These are phyloP conservation scores for Tachycineta bicolor DNA, from an alignment of 2,113 vertebrate genomes.

Conservation along the genomic window DNA sequence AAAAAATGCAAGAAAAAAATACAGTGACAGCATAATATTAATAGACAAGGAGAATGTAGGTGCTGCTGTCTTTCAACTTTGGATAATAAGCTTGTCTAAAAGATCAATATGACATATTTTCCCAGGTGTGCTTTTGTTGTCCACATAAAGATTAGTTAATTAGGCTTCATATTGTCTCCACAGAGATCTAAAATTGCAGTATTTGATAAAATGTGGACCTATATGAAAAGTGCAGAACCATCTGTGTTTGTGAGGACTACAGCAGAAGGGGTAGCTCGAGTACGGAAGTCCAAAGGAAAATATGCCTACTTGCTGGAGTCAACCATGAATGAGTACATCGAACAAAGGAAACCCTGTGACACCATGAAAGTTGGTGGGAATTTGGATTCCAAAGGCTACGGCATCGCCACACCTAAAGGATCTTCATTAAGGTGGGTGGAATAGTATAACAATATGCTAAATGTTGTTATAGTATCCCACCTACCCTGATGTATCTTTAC, in stretches of 20 bases:
- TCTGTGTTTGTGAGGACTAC: slow-evolving; percentile 99
- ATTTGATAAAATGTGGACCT: slow-evolving; percentile 99
- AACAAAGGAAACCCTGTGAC: slow-evolving; percentile 98
- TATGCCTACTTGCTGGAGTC: slow-evolving; percentile 99
- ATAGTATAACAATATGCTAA: slow-evolving; percentile 99
- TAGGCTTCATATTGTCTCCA: slow-evolving; percentile 47
- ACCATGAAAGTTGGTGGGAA: slow-evolving; percentile 99
- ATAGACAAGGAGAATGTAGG: not conserved
- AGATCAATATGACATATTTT: not conserved
- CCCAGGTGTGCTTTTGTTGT: slow-evolving; percentile 11
- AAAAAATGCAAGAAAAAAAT: not conserved
- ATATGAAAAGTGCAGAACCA: slow-evolving; percentile 97
- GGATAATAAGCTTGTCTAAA: not conserved
- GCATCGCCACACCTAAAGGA: slow-evolving; percentile 99
- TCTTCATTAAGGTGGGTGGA: slow-evolving; percentile 99
- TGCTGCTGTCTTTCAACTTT: not conserved
- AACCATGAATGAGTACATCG: slow-evolving; percentile 99
- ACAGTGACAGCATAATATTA: not conserved
- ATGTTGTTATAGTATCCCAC: slow-evolving; percentile 99
- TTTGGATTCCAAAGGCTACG: slow-evolving; percentile 99
- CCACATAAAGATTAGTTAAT: slow-evolving; percentile 43
- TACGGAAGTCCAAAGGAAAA: slow-evolving; percentile 98
- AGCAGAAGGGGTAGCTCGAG: slow-evolving; percentile 94
- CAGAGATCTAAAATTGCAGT: slow-evolving; percentile 99
- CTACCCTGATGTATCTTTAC: slow-evolving; percentile 99